These are phyloP conservation scores for Hypercompe scribonia DNA, from an alignment of 2,888 invertebrate species.

Conservation along the genomic window DNA sequence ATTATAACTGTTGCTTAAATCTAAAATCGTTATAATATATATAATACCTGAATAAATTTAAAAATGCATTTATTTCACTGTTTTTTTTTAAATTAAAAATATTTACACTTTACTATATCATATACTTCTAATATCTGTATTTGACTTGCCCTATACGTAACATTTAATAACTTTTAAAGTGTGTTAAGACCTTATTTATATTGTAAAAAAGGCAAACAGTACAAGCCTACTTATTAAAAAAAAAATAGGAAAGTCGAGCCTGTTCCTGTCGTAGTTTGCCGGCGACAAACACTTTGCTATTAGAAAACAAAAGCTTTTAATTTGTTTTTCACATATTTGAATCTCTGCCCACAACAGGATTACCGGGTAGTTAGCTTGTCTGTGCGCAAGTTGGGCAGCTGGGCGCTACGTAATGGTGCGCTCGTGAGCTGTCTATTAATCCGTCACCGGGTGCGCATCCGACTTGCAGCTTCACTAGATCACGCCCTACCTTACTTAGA, in stretches of 20 bases:
- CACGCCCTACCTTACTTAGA: slow-evolving; percentile 43
- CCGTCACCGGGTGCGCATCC: slow-evolving; percentile 70
- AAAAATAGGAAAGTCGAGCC: not conserved
- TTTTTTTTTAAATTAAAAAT: not conserved
- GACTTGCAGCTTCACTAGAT: slow-evolving; percentile 55
- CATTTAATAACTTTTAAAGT: not conserved
- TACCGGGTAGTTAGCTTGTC: slow-evolving; percentile 14
- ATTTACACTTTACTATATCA: not conserved
- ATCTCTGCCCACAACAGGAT: not conserved
- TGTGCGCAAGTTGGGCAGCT: slow-evolving; percentile 45
- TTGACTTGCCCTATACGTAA: not conserved
- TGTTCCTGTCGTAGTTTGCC: too few relatives aligned
- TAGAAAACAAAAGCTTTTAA: not conserved
- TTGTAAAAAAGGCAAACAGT: too few relatives aligned
- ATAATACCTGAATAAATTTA: not conserved
- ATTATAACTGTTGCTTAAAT: not conserved
- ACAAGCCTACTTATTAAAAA: not conserved
- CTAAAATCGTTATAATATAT: not conserved
- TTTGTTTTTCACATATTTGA: not conserved
- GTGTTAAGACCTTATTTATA: too few relatives aligned
- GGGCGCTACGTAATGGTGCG: slow-evolving; percentile 60
- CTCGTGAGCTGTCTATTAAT: slow-evolving; percentile 75
- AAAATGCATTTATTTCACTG: not conserved
- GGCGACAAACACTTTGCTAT: not conserved
- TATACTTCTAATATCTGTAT: not conserved